These are phyloP conservation scores for Agonopterix arenella DNA, from an alignment of 2,888 invertebrate genomes.

Conservation along the genomic window DNA sequence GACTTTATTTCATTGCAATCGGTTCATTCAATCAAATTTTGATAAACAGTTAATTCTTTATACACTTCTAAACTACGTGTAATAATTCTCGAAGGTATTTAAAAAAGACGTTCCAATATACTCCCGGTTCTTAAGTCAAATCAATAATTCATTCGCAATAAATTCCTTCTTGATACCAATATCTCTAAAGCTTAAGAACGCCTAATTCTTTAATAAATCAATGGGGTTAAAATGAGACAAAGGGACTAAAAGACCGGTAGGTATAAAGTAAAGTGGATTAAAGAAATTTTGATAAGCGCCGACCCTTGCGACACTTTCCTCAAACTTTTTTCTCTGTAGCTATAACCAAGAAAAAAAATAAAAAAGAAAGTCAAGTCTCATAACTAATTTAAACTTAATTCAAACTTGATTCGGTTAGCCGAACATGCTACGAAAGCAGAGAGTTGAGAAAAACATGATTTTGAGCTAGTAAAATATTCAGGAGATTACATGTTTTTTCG, in stretches of 20 bases:
- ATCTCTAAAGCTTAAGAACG: neutral
- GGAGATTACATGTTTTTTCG: too few species aligned
- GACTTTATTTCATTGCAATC: too few species aligned
- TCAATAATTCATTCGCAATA: too few species aligned
- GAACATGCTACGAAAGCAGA: constrained; percentile 1
- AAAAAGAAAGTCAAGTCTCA: constrained; percentile 12
- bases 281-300: constrained; percentile 11
- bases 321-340: neutral
- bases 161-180: too few species aligned
- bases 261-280: constrained; percentile 9
- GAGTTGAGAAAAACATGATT: too few species aligned
- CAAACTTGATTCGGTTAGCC: constrained; percentile 25
- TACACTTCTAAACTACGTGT: too few species aligned
- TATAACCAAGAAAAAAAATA: constrained; percentile 13
- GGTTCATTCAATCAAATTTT: too few species aligned
- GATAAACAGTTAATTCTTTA: too few species aligned
- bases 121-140: too few species aligned
- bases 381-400: constrained; percentile 28
- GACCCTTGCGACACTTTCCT: neutral
- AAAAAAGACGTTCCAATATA: too few species aligned
- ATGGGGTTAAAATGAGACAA: neutral
- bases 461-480: too few species aligned
- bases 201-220: neutral
- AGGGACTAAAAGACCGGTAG: neutral
- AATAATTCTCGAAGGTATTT: too few species aligned